These are phyloP conservation scores for Cyrtorhinus lividipennis DNA, from an alignment of 1,140 invertebrate species.

Conservation along the genomic window DNA sequence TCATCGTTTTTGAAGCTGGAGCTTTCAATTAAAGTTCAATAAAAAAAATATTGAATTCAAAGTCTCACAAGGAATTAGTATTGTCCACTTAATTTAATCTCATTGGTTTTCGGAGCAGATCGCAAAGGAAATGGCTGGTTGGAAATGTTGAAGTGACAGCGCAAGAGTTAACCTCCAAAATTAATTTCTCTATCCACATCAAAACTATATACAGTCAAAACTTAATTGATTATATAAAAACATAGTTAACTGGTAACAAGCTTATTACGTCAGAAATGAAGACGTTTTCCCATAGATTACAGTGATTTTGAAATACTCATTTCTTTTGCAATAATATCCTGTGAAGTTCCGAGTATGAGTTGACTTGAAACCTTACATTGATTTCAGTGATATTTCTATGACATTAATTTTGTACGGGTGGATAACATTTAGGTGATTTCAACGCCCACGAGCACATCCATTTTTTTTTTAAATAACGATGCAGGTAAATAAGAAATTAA, in stretches of 20 bases:
- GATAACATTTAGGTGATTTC: not conserved
- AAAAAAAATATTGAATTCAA: no score
- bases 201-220: conserved; percentile 6
- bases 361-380: no score
- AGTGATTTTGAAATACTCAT: not conserved
- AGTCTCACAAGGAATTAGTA: no score
- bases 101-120: no score
- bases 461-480: no score
- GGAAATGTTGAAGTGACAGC: not conserved
- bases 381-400: not conserved
- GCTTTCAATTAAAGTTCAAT: no score
- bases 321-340: no score
- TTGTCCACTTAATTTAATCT: no score
- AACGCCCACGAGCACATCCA: not conserved
- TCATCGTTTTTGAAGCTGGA: no score
- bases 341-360: no score
- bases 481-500: no score
- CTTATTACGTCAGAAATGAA: not conserved
- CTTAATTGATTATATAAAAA: not conserved
- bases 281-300: not conserved
- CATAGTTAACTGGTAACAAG: conserved; percentile 4
- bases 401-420: not conserved
- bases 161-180: not conserved
- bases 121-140: no score
- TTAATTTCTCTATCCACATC: not conserved